phyloP scores from a whole-genome alignment of 2,113 vertebrate species.

The Siniperca knerii region DNA sequence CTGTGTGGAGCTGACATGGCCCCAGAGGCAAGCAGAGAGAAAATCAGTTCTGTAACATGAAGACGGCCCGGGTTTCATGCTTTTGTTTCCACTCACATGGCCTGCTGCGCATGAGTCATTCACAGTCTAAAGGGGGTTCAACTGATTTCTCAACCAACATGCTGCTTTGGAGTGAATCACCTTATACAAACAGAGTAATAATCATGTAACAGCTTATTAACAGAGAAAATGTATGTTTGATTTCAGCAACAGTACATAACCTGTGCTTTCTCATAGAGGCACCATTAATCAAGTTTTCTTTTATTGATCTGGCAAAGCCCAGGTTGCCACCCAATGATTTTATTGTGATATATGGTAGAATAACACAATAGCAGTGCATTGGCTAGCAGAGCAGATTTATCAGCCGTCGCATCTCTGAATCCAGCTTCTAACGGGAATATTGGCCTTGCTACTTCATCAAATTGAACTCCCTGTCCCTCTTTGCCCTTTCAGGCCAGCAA shows the following conservation, averaged over 20 bases:
- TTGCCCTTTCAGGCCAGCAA: conserved; percentile 89
- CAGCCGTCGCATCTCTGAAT: neutral
- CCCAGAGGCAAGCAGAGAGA: conserved; percentile 35
- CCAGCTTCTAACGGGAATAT: neutral
- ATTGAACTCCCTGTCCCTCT: neutral
- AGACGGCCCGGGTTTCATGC: conserved; percentile 26
- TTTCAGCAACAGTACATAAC: conserved; percentile 20
- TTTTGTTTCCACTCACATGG: conserved; percentile 40
- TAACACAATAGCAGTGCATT: conserved; percentile 7
- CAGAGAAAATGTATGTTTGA: conserved; percentile 19
- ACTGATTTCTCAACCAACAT: conserved; percentile 21
- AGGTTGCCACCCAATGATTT: conserved; percentile 2
- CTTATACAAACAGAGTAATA: neutral
- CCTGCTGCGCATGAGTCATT: conserved; percentile 36
- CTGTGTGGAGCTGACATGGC: conserved; percentile 22
- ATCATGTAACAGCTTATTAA: conserved; percentile 21
- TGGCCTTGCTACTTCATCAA: conserved; percentile 18
- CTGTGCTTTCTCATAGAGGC: conserved; percentile 2
- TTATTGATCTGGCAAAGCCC: conserved; percentile 34
- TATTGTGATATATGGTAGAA: conserved; percentile 22
- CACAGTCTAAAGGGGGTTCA: neutral
- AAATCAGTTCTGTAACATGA: conserved; percentile 26
- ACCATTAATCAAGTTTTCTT: conserved; percentile 24
- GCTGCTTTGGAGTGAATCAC: conserved; percentile 11
- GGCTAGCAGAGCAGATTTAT: conserved; percentile 3